Conservation (phyloP, 2,113 vertebrate genomes). For the Cygnus buccinator region DNA sequence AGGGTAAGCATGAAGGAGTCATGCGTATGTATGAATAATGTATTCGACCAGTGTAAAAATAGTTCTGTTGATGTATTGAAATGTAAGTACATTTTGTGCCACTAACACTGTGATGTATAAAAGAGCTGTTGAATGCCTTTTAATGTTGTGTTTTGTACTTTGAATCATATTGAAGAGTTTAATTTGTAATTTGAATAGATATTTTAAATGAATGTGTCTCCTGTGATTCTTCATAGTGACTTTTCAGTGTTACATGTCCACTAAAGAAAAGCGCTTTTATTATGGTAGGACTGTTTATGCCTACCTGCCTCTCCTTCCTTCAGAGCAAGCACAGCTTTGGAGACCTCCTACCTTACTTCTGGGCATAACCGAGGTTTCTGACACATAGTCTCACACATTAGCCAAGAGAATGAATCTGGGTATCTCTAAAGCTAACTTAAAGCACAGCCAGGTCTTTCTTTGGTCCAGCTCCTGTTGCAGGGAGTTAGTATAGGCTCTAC, state of each 20-base stretch:
- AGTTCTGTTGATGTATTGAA: conserved; percentile 71
- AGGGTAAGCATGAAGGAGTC: conserved; percentile 76
- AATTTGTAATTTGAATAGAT: conserved; percentile 82
- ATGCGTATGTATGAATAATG: conserved; percentile 70
- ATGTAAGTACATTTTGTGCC: conserved; percentile 81
- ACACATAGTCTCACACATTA: neutral
- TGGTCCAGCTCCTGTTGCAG: neutral
- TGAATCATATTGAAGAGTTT: conserved; percentile 65
- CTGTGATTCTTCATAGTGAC: conserved; percentile 21
- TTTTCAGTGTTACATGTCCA: neutral
- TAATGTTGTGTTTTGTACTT: conserved; percentile 81
- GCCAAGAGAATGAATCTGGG: neutral
- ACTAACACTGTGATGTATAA: conserved; percentile 92
- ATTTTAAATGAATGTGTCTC: conserved; percentile 75
- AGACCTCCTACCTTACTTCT: neutral
- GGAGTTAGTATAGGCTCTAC: accelerated
- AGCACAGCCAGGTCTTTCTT: neutral
- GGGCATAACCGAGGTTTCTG: neutral
- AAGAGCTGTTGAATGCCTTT: conserved; percentile 78
- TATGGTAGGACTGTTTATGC: neutral
- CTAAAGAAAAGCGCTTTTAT: neutral
- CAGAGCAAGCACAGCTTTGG: neutral
- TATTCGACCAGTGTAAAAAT: conserved; percentile 67
- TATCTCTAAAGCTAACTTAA: neutral
- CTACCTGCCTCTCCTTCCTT: neutral